Evolutionary conservation across 2,888 invertebrate genomes (phyloP).

Genomic region (Andrena dorsata): DNA sequence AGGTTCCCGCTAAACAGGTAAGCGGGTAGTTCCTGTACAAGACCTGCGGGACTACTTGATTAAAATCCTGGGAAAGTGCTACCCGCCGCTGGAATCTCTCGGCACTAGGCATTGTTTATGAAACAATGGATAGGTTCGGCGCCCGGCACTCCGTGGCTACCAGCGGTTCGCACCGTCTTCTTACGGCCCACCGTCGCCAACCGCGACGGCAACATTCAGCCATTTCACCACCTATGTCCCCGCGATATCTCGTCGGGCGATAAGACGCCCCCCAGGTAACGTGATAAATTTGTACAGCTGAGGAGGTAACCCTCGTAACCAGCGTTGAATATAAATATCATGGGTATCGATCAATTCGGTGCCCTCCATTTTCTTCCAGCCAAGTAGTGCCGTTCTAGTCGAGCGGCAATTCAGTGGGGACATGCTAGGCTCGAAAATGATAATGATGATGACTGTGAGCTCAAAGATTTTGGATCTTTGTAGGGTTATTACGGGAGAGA

Average conservation of each 20-base stretch:
- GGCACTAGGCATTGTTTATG: slow-evolving; percentile 71
- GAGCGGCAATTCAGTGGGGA: too few relatives aligned
- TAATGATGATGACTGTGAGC: too few relatives aligned
- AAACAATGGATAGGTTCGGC: slow-evolving; percentile 73
- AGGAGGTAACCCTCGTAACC: neutral
- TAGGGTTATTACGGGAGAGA: too few relatives aligned
- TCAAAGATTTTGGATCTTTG: too few relatives aligned
- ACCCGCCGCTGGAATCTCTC: slow-evolving; percentile 65
- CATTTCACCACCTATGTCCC: slow-evolving; percentile 53
- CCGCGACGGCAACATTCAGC: slow-evolving; percentile 53
- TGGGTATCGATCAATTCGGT: neutral
- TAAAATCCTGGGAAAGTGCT: slow-evolving; percentile 73
- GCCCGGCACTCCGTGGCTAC: slow-evolving; percentile 46
- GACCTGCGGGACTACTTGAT: slow-evolving; percentile 76
- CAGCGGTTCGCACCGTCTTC: slow-evolving; percentile 63
- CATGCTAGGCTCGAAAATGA: too few relatives aligned
- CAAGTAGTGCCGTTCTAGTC: too few relatives aligned
- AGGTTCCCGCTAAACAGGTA: slow-evolving; percentile 68
- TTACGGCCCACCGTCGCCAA: slow-evolving; percentile 29
- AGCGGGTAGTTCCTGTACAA: slow-evolving; percentile 58
- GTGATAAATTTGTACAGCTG: slow-evolving; percentile 24
- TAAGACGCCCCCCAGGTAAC: slow-evolving; percentile 27
- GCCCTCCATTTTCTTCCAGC: too few relatives aligned
- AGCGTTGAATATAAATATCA: neutral
- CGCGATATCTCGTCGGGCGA: neutral